A percentile compares a stretch with the other conserved stretches of the same genome.
phyloP scores from a whole-genome alignment of 2,113 vertebrate genomes.

The Noturus placidus region DNA sequence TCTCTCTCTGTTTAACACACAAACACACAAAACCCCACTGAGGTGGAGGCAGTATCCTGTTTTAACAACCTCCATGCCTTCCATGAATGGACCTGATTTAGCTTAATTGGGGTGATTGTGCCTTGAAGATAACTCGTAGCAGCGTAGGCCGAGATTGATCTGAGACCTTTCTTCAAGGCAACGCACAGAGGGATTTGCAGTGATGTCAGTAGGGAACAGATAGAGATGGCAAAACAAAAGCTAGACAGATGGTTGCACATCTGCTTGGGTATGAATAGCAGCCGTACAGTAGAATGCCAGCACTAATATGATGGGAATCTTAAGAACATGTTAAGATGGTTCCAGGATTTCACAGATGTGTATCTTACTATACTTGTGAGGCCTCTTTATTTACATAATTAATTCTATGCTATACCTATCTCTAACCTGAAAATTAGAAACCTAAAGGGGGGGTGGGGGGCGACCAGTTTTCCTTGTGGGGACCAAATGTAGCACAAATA shows the following conservation, averaged over 20 bases:
- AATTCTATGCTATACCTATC: neutral
- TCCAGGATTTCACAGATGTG: conserved; percentile 7
- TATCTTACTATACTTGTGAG: neutral
- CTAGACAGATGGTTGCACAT: conserved; percentile 45
- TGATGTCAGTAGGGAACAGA: neutral
- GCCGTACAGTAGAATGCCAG: conserved; percentile 29
- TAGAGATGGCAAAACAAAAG: conserved; percentile 22
- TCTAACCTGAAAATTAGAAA: neutral
- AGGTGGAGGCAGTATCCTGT: conserved; percentile 13
- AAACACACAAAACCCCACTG: neutral
- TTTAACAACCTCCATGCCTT: conserved; percentile 21
- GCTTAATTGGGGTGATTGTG: conserved; percentile 42
- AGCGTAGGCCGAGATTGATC: conserved; percentile 33
- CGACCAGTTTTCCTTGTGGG: no score
- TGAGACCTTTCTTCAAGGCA: conserved; percentile 14
- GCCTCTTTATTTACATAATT: neutral
- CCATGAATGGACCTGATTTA: conserved; percentile 47
- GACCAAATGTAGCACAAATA: neutral
- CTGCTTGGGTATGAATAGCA: conserved; percentile 42
- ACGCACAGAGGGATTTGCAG: conserved; percentile 29
- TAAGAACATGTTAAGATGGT: conserved; percentile 23
- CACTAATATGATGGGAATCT: conserved; percentile 32
- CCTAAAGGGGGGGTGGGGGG: neutral
- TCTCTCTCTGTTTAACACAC: neutral
- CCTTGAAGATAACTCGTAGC: conserved; percentile 33